Evolutionary conservation across 2,888 invertebrate species (phyloP), one percentile per base, ranked within the genome.

Genomic region (Caenorhabditis afra): DNA sequence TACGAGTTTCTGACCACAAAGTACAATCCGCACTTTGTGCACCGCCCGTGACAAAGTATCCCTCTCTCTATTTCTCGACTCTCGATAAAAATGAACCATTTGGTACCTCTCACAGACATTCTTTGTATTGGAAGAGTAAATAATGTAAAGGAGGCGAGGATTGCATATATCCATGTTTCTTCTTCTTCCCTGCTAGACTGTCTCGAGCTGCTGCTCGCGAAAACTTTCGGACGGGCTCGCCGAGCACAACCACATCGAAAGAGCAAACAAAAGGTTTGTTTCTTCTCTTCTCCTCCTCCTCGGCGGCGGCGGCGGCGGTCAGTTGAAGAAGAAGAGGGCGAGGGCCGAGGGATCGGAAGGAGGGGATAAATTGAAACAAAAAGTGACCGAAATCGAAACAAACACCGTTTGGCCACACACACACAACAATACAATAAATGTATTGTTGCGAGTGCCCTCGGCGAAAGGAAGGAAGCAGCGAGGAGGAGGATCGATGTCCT

Each of bases 11-110:
- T 81, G 12, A 65, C 67, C 47, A 83, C 70, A 22, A 59, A 37
- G 16, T 79, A 70, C 65, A 70, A 78, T 57, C 73, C 67, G 1
- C 49, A 64, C 29, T 83, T 79, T 58, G 75, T 83, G 7, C 75
- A 82, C 45, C 74, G 82, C 20, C 57, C 71, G 12, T 79, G 64
- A 67, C 11, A 8, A 47, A 44, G 14, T 44, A 37, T 11, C 11
- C 29, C 29, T 29, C 7, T 29, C 7, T 29, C 29, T 29, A 29
- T 29, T n/a, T n/a, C n/a, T n/a, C 29, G 29, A 3, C 7, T 29
- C 29, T 7, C 29, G 4, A 29, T 5, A 7, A 29, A 29, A 29
- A 7, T 29, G 29, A 29, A 29, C 29, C 29, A 7, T 29, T 29
- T 29, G 29, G 29, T 29, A 29, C 29, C 3, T 29, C 7, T 29